Percentiles rank a stretch among this genome's conserved stretches.
Evolutionary conservation across 2,113 vertebrate species (phyloP).

Genomic region (Callipepla californica): DNA sequence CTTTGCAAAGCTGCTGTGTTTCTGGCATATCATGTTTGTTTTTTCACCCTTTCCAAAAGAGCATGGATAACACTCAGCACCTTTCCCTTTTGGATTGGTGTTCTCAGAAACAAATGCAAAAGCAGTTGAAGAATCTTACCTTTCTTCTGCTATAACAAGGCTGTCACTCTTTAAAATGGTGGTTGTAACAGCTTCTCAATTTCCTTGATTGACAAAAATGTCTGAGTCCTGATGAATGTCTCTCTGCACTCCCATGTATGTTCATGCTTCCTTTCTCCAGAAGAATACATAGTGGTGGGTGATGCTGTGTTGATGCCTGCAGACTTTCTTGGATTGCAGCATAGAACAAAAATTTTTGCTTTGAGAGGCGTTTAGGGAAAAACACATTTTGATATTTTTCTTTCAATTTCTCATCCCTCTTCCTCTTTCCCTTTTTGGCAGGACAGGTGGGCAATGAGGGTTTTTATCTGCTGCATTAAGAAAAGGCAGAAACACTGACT

Average conservation of each 20-base stretch:
- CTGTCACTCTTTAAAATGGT: background rate
- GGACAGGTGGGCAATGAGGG: rapidly evolving
- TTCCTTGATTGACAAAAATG: background rate
- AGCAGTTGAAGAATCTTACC: background rate
- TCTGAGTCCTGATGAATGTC: background rate
- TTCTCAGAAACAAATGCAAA: background rate
- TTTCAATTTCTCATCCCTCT: background rate
- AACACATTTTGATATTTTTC: background rate
- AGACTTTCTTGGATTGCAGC: background rate
- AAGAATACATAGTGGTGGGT: background rate
- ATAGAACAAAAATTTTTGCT: background rate
- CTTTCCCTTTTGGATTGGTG: background rate
- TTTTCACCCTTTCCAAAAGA: background rate
- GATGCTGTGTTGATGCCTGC: background rate
- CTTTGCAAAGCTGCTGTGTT: background rate
- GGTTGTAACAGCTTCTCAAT: background rate
- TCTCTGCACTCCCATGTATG: background rate
- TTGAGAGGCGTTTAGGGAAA: background rate
- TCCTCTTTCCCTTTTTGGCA: background rate
- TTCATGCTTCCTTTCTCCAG: background rate
- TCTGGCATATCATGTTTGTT: background rate
- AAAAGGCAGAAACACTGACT: background rate
- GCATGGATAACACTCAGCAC: background rate
- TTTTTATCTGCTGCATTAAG: background rate
- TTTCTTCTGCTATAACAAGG: background rate